Evolutionary conservation across 2,113 vertebrate genomes (phyloP), one percentile per base, ranked within the genome.

Genomic region (Psittacula cyanocephala): DNA sequence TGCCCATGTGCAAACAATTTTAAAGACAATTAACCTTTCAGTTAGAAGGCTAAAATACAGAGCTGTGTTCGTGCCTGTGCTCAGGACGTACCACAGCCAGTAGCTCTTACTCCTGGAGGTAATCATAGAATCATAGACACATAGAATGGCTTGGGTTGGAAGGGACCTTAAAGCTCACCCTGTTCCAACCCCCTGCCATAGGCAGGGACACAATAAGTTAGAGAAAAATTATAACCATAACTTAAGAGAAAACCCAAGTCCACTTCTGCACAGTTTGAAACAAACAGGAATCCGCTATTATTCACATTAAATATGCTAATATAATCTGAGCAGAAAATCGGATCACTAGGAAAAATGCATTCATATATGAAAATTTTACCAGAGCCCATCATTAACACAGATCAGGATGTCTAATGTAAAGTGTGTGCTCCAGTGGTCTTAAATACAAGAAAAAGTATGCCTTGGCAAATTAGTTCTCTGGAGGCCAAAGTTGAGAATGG

Each of bases 401-500:
- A 94, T 97, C 79, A 62, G 93, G 85, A 55, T 85, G 62, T 62
- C 80, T 86, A 81, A 95, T 37, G 75, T 65, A 71, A 86, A 87
- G 65, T 7, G n/a, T 88, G 89, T 78, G 88, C 91, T 88, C 75
- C 88, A 84, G 79, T 79, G 81, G 69, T 60, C 93, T 71, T 35
- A 91, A 96, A 94, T 13, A 43, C 33, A 83, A 91, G 70, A 22
- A 60, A 59, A 86, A 90, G 49, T 69, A 81, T 79, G 63, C n/a
- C 93, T 76, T 81, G 81, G 91, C 67, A 96, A 94, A 95, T 84
- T 75, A 86, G 65, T 93, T 91, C 93, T 93, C 96, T 78, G 69
- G 93, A 95, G 93, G 93, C 95, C 79, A 86, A 95, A 96, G 89
- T 17, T 95, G 94, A 91, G 92, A 65, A 74, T 23, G 69, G 94